phyloP scores from a whole-genome alignment of 2,113 vertebrate species.

The Rhinopithecus roxellana region DNA sequence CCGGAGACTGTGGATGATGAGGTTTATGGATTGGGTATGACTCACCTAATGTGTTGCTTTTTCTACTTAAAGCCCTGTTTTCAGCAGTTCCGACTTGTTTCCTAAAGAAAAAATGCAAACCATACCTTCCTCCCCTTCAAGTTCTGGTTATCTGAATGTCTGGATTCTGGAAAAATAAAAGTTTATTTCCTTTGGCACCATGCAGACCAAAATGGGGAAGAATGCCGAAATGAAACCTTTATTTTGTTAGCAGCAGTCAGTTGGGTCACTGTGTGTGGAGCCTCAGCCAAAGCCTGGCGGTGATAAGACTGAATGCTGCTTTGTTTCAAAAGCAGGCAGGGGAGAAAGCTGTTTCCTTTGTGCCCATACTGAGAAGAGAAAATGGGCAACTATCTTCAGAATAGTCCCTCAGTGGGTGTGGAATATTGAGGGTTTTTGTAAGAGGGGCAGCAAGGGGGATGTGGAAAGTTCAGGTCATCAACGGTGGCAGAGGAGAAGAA shows the following conservation, averaged over 20 bases:
- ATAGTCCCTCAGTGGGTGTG: background rate
- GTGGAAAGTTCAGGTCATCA: slow-evolving; percentile 54
- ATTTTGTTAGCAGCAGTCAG: background rate
- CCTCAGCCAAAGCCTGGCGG: slow-evolving; percentile 16
- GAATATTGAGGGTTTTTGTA: slow-evolving; percentile 54
- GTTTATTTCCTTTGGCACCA: slow-evolving; percentile 69
- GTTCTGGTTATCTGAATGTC: slow-evolving; percentile 53
- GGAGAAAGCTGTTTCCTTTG: background rate
- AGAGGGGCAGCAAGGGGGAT: slow-evolving; percentile 48
- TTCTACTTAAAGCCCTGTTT: slow-evolving; percentile 35
- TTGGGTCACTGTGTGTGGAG: background rate
- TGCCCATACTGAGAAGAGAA: background rate
- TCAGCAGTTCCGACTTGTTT: background rate
- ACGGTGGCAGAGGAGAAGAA: background rate
- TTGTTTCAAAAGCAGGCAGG: background rate
- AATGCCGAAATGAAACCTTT: slow-evolving; percentile 30
- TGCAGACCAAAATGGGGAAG: background rate
- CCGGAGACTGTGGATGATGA: background rate
- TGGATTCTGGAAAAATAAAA: slow-evolving; percentile 50
- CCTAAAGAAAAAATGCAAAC: slow-evolving; percentile 40
- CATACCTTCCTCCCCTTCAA: background rate
- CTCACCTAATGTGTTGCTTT: background rate
- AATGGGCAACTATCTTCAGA: background rate
- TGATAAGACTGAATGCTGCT: slow-evolving; percentile 41
- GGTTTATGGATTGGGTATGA: background rate